phyloP scores from a whole-genome alignment of 1,140 invertebrate genomes.

The Cydia splendana region DNA sequence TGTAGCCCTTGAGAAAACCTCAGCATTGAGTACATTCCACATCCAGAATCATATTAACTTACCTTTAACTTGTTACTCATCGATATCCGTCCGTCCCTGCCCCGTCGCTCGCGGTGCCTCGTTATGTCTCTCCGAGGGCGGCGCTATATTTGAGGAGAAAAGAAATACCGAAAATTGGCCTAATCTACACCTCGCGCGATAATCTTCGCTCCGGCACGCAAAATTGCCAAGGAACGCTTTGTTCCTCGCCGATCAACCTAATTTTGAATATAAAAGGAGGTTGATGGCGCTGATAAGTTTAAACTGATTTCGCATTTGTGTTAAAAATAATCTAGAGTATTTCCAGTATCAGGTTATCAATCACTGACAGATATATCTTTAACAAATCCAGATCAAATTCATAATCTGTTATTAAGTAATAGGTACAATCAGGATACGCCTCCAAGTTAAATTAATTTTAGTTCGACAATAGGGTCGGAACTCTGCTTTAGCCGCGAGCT shows the following conservation, averaged over 20 bases:
- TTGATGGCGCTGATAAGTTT: neutral
- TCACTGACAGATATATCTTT: too few relatives aligned
- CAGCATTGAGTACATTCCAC: too few relatives aligned
- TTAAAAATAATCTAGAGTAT: neutral
- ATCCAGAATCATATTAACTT: too few relatives aligned
- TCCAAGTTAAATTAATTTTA: too few relatives aligned
- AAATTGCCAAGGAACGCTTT: constrained; percentile 23
- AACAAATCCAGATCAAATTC: too few relatives aligned
- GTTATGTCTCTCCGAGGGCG: constrained; percentile 47
- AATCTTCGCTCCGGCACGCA: constrained; percentile 21
- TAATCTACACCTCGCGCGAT: constrained; percentile 46
- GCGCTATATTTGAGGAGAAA: constrained; percentile 50
- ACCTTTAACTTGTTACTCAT: neutral
- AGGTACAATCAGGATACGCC: too few relatives aligned
- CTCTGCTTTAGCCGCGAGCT: too few relatives aligned
- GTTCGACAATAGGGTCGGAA: too few relatives aligned
- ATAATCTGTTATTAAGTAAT: too few relatives aligned
- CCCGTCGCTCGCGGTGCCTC: constrained; percentile 43
- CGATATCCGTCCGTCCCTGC: neutral
- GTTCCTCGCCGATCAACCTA: constrained; percentile 17
- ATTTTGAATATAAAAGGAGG: neutral
- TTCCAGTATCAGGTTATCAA: neutral
- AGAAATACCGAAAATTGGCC: constrained; percentile 51
- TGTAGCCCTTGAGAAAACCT: too few relatives aligned
- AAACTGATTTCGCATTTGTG: neutral